Evolutionary conservation across 2,797 vertebrate genomes (phyloP).

Genomic region (Acrocephalus scirpaceus): DNA sequence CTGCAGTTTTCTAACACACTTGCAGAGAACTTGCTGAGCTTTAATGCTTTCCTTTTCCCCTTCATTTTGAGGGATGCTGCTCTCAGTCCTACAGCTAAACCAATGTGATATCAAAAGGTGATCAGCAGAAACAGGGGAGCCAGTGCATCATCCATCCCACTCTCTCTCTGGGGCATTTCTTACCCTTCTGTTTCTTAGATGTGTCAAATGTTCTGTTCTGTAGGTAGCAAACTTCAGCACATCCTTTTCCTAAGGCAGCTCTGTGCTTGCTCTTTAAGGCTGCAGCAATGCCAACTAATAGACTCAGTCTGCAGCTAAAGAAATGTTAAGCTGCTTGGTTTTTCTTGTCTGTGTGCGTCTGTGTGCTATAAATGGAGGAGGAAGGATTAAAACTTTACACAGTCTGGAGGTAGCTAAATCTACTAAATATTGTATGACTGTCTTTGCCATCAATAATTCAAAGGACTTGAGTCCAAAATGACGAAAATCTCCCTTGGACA

Average conservation of each 20-base stretch:
- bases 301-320: neutral
- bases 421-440: conserved; percentile 55
- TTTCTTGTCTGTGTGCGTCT: neutral
- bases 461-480: conserved; percentile 3
- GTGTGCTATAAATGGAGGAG: neutral
- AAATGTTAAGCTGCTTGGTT: neutral
- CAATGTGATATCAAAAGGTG: neutral
- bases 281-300: neutral
- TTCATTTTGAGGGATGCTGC: neutral
- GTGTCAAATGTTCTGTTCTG: neutral
- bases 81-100: neutral
- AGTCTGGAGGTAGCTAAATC: conserved; percentile 23
- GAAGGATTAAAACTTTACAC: conserved; percentile 49
- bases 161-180: neutral
- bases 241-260: neutral
- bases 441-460: conserved; percentile 58
- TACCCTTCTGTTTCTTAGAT: neutral
- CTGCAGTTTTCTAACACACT: neutral
- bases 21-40: neutral
- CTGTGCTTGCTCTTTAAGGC: neutral
- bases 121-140: neutral
- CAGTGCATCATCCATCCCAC: neutral
- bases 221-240: neutral
- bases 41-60: neutral
- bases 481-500: conserved; percentile 31